A percentile compares a stretch with the other conserved stretches of the same genome.
phyloP scores from a whole-genome alignment of 2,113 vertebrate species.

The Pristiophorus japonicus region DNA sequence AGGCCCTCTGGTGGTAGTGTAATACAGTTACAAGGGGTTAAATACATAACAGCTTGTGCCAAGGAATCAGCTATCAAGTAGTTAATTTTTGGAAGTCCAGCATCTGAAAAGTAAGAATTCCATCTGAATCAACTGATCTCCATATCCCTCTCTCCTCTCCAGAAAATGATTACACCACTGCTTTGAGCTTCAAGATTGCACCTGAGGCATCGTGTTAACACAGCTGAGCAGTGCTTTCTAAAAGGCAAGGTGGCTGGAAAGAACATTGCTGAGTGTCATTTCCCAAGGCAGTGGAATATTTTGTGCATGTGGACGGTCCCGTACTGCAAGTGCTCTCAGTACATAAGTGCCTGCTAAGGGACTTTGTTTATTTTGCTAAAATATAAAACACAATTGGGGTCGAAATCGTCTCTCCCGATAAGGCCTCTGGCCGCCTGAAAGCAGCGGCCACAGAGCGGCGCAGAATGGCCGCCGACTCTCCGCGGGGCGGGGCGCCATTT shows the following conservation, averaged over 20 bases:
- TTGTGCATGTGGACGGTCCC: not conserved
- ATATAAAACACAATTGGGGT: not conserved
- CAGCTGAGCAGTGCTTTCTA: constrained; percentile 10
- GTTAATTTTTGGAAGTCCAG: not conserved
- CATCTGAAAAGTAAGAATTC: too few relatives aligned
- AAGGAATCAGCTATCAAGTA: not conserved
- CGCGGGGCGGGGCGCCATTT: too few relatives aligned
- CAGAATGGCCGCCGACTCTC: too few relatives aligned
- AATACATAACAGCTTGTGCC: too few relatives aligned
- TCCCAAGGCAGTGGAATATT: constrained; percentile 8
- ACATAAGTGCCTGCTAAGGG: not conserved
- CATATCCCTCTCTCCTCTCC: not conserved
- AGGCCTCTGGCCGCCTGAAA: too few relatives aligned
- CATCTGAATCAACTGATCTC: not conserved
- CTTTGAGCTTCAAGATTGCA: constrained; percentile 2
- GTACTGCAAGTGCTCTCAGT: not conserved
- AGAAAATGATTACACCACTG: not conserved
- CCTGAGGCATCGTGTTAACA: constrained; percentile 20
- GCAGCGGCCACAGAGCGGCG: too few relatives aligned
- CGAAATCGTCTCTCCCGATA: too few relatives aligned
- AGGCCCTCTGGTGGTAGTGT: too few relatives aligned
- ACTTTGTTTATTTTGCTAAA: not conserved
- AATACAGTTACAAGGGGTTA: too few relatives aligned
- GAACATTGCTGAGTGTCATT: constrained; percentile 25
- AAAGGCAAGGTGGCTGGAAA: constrained; percentile 9